A percentile compares a stretch with the other conserved stretches of the same genome.
Evolutionary conservation across 2,113 vertebrate genomes (phyloP).

Genomic region (Tetrax tetrax): DNA sequence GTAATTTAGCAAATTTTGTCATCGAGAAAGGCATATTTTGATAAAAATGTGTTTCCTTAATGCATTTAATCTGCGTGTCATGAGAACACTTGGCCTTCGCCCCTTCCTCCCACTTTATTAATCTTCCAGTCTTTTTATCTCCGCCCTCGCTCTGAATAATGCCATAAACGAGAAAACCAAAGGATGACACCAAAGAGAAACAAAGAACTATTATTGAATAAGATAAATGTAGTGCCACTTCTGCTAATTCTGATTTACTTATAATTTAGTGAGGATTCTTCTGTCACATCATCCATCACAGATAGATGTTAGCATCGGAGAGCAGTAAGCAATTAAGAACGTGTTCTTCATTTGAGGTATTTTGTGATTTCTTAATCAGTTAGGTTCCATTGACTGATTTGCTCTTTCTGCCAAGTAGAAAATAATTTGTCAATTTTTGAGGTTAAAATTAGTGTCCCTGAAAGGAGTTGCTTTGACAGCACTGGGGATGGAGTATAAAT

Average conservation of each 20-base stretch:
- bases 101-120: not conserved
- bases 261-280: slow-evolving; percentile 58
- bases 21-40: slow-evolving; percentile 6
- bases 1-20: not conserved
- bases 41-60: not conserved
- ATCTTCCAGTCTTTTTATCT: slow-evolving; percentile 3
- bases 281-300: slow-evolving; percentile 59
- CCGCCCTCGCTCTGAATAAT: not conserved
- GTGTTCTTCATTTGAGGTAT: slow-evolving; percentile 46
- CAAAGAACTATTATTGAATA: slow-evolving; percentile 6
- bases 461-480: not conserved
- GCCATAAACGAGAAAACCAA: not conserved
- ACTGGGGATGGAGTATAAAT: not conserved
- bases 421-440: not conserved
- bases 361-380: slow-evolving; percentile 22
- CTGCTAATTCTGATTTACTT: slow-evolving; percentile 53
- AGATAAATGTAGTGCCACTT: slow-evolving; percentile 54
- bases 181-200: not conserved
- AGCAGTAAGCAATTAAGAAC: slow-evolving; percentile 65
- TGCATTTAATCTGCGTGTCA: not conserved
- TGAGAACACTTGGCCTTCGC: not conserved
- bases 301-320: not conserved
- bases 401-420: not conserved
- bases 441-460: not conserved
- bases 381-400: not conserved